Conservation (phyloP, 2,113 vertebrate species). For the Gymnogyps californianus region DNA sequence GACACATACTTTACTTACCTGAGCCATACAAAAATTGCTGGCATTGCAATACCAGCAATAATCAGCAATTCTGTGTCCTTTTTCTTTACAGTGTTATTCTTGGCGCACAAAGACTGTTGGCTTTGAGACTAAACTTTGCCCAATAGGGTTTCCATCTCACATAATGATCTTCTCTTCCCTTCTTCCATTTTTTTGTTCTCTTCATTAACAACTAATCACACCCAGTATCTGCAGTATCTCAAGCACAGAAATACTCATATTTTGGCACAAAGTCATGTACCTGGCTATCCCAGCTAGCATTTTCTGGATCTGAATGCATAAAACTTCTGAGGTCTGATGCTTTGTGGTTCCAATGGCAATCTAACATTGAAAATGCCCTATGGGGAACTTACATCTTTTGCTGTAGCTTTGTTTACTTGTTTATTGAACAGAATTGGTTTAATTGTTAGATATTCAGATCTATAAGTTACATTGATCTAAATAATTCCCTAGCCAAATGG, state of each 20-base stretch:
- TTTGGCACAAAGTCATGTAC: not conserved
- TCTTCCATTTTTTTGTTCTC: not conserved
- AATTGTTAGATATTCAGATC: conserved; percentile 1
- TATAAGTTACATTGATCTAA: not conserved
- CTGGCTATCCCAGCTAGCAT: not conserved
- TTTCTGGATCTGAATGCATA: not conserved
- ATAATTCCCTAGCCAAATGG: not conserved
- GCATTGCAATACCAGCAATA: not conserved
- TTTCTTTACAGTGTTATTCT: not conserved
- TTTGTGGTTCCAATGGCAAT: not conserved
- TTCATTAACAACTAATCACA: not conserved
- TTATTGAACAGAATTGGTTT: not conserved
- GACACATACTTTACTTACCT: not conserved
- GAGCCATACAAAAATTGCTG: not conserved
- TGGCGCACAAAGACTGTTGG: not conserved
- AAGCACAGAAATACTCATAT: not conserved
- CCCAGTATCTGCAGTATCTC: not conserved
- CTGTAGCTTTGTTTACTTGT: not conserved
- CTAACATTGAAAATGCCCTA: not conserved
- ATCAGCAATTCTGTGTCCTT: not conserved
- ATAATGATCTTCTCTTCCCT: not conserved
- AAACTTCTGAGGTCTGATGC: not conserved
- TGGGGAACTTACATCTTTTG: not conserved
- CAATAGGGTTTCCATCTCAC: not conserved
- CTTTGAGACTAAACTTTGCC: not conserved